Percentiles rank a stretch among this genome's conserved stretches.
These are phyloP conservation scores for Pitangus sulphuratus DNA, from an alignment of 2,797 vertebrate genomes.

Conservation along the genomic window DNA sequence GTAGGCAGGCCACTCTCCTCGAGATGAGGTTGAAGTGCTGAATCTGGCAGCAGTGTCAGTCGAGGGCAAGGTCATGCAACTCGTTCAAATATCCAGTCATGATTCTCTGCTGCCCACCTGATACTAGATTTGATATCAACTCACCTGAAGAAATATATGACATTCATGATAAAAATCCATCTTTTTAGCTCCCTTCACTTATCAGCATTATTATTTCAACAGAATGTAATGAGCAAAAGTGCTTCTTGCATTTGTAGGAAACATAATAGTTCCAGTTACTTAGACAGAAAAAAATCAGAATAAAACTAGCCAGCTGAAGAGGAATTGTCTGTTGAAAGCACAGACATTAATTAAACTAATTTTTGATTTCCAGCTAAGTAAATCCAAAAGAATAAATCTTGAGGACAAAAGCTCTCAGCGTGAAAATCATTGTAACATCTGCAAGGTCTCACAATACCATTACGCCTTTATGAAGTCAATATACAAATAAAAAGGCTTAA, in stretches of 20 bases:
- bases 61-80: background rate
- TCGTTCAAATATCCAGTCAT: background rate
- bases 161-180: background rate
- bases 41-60: background rate
- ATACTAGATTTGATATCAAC: background rate
- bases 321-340: conserved; percentile 26
- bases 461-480: background rate
- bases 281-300: background rate
- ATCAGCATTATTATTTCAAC: background rate
- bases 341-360: background rate
- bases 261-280: conserved; percentile 12
- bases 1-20: background rate
- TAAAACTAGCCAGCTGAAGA: background rate
- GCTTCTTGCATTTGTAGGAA: background rate
- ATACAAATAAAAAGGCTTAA: conserved; percentile 38
- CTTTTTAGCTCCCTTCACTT: background rate
- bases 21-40: background rate
- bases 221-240: conserved; percentile 12
- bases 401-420: background rate
- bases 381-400: conserved; percentile 18
- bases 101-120: background rate
- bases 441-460: background rate
- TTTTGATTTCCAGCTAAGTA: background rate
- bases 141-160: background rate
- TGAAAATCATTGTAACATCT: background rate